Conservation (phyloP, 1,140 invertebrate species). For the Rhopalosiphum maidis region DNA sequence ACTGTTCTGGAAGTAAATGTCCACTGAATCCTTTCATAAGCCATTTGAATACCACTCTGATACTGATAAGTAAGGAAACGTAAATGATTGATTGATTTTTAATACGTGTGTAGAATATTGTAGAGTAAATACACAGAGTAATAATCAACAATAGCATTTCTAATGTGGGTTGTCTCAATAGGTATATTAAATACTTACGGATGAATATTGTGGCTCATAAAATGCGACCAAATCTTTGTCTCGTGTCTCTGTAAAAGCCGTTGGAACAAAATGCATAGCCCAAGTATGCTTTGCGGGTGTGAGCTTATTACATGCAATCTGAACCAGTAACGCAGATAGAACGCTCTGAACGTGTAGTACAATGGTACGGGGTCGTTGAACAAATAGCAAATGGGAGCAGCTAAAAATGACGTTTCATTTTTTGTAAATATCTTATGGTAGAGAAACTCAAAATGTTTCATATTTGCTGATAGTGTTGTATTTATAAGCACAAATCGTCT, state of each 20-base stretch:
- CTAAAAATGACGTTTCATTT: constrained; percentile 66
- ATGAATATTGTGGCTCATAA: constrained; percentile 84
- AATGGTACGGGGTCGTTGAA: constrained; percentile 86
- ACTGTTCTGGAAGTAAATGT: constrained; percentile 88
- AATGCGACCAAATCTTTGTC: constrained; percentile 88
- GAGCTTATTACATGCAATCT: constrained; percentile 89
- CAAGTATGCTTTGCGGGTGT: constrained; percentile 84
- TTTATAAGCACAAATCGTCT: too few relatives aligned
- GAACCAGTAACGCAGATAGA: constrained; percentile 92
- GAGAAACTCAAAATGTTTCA: too few relatives aligned
- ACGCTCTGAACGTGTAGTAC: constrained; percentile 89
- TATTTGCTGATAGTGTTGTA: too few relatives aligned
- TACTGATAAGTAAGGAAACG: constrained; percentile 66
- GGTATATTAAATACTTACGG: constrained; percentile 75
- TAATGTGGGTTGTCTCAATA: background rate
- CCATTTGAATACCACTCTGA: constrained; percentile 94
- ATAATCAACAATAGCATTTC: background rate
- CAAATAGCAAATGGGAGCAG: constrained; percentile 92
- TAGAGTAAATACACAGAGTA: background rate
- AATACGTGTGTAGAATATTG: background rate
- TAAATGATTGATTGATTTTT: background rate
- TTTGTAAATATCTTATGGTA: background rate
- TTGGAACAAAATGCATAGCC: constrained; percentile 85
- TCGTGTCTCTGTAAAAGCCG: constrained; percentile 89
- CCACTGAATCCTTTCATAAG: constrained; percentile 93